Evolutionary conservation across 2,888 invertebrate genomes (phyloP).

Genomic region (Brachyptera risi): DNA sequence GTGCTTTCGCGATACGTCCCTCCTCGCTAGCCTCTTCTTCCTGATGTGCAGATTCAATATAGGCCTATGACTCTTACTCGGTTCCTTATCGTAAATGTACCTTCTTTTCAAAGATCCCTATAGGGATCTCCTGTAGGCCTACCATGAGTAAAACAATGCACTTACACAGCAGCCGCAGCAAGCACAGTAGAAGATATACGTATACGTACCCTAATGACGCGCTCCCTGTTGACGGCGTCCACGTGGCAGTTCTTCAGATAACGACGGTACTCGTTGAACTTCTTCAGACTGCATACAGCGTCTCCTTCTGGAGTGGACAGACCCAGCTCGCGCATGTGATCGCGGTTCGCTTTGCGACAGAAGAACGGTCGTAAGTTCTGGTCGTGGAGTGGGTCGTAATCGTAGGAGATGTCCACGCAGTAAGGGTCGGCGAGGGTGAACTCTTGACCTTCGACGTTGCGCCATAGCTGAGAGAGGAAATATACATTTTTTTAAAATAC

Average conservation of each 20-base stretch:
- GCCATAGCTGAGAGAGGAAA: conserved; percentile 6
- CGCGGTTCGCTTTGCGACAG: conserved; percentile 45
- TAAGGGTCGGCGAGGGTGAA: conserved; percentile 50
- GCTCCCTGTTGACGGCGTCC: conserved; percentile 48
- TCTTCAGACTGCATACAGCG: conserved; percentile 58
- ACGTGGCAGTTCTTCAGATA: conserved; percentile 55
- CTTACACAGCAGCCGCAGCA: too few species aligned
- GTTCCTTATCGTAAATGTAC: too few species aligned
- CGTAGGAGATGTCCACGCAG: conserved; percentile 49
- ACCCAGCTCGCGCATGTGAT: conserved; percentile 51
- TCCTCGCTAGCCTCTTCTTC: neutral
- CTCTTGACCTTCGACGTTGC: conserved; percentile 33
- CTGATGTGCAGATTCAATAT: too few species aligned
- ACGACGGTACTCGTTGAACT: conserved; percentile 61
- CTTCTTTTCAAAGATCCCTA: too few species aligned
- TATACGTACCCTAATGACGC: too few species aligned
- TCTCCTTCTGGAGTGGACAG: conserved; percentile 56
- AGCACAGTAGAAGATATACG: too few species aligned
- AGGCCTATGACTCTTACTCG: too few species aligned
- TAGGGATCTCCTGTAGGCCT: too few species aligned
- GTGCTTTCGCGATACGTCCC: neutral
- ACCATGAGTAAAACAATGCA: too few species aligned
- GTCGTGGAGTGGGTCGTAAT: conserved; percentile 57
- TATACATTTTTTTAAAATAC: too few species aligned
- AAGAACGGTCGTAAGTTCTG: conserved; percentile 54